phyloP scores from a whole-genome alignment of 2,888 invertebrate genomes.

The Heliconius hortense region DNA sequence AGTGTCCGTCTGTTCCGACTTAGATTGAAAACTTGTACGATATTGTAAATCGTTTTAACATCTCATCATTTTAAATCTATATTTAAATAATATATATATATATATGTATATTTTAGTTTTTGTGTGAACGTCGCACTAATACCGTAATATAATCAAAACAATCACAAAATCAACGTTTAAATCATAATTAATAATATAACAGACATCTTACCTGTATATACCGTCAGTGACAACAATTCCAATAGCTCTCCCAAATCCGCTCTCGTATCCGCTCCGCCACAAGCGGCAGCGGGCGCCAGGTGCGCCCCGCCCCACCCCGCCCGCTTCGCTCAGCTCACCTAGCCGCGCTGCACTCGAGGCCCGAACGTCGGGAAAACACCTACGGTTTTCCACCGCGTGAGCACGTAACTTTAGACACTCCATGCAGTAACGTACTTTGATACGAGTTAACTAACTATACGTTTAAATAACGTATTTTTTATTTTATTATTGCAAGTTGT shows the following conservation, averaged over 20 bases:
- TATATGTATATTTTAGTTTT: too few relatives aligned
- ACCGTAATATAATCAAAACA: neutral
- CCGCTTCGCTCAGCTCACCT: constrained; percentile 57
- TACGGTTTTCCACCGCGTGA: constrained; percentile 75
- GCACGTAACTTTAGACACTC: constrained; percentile 63
- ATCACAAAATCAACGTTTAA: neutral
- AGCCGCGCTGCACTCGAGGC: constrained; percentile 77
- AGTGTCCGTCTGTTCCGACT: constrained; percentile 66
- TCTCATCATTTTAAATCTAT: constrained; percentile 15
- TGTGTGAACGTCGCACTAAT: neutral
- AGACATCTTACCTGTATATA: neutral
- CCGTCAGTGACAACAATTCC: constrained; percentile 18
- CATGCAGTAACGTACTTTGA: constrained; percentile 45
- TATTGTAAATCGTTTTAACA: constrained; percentile 34
- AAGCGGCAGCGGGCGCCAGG: constrained; percentile 65
- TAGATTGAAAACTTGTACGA: constrained; percentile 57
- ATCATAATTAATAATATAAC: neutral
- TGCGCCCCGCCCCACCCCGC: constrained; percentile 73
- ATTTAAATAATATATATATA: neutral
- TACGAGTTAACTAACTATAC: constrained; percentile 35
- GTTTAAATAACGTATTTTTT: too few relatives aligned
- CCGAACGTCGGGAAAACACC: constrained; percentile 80
- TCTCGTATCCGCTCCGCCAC: constrained; percentile 8
- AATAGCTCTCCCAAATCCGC: constrained; percentile 19
- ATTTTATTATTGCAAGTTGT: too few relatives aligned